Evolutionary conservation across 2,113 vertebrate species (phyloP).

Genomic region (Catharus fuscescens): DNA sequence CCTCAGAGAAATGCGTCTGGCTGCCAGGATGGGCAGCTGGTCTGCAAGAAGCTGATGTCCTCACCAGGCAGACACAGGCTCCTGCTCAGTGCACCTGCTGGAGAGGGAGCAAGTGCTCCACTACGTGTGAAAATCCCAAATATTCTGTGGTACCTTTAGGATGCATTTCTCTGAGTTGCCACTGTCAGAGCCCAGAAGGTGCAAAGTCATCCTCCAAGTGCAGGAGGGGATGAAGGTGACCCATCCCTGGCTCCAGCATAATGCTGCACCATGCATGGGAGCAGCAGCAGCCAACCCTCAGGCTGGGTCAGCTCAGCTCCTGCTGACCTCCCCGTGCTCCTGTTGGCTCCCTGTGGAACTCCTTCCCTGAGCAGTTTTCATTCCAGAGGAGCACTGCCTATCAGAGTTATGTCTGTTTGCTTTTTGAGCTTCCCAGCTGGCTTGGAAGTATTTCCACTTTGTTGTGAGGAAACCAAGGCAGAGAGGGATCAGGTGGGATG

Average conservation of each 20-base stretch:
- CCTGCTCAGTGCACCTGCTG: not conserved
- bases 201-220: not conserved
- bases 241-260: fast-evolving
- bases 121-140: fast-evolving
- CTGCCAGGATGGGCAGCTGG: not conserved
- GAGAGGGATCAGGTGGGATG: not conserved
- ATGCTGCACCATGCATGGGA: fast-evolving
- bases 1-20: fast-evolving
- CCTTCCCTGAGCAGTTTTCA: not conserved
- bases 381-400: not conserved
- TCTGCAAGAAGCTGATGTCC: not conserved
- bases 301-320: not conserved
- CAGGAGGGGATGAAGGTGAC: not conserved
- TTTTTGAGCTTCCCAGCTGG: not conserved
- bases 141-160: not conserved
- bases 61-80: not conserved
- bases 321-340: not conserved
- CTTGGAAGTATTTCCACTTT: not conserved
- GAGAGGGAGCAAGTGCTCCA: not conserved
- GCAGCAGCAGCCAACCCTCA: not conserved
- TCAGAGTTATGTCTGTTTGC: not conserved
- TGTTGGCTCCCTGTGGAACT: not conserved
- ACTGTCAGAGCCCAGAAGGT: fast-evolving
- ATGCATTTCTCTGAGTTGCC: not conserved
- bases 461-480: not conserved